A percentile compares a stretch with the other conserved stretches of the same genome.
These are phyloP conservation scores for Tenthredo scrophulariae DNA, from an alignment of 2,888 invertebrate species.

Conservation along the genomic window DNA sequence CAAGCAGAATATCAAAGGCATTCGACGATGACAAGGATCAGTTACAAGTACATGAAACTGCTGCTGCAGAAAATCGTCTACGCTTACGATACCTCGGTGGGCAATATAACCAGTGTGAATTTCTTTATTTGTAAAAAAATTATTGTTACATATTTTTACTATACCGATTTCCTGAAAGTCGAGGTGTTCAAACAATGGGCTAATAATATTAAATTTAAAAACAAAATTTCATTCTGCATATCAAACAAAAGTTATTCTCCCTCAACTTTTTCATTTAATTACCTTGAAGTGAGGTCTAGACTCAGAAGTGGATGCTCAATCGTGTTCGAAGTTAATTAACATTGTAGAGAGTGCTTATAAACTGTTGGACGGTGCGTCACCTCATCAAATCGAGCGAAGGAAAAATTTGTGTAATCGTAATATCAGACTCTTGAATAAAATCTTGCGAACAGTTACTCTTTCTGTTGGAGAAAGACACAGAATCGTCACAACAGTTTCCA, in stretches of 20 bases:
- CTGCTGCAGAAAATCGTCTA: neutral
- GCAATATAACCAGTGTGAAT: neutral
- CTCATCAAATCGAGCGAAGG: neutral
- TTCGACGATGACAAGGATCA: neutral
- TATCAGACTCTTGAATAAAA: neutral
- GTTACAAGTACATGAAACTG: neutral
- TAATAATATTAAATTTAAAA: neutral
- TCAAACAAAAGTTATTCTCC: neutral
- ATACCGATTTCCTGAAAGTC: neutral
- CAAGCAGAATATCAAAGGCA: neutral
- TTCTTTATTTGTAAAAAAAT: neutral
- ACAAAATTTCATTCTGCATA: neutral
- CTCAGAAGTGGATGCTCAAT: too few species aligned
- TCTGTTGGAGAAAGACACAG: too few species aligned
- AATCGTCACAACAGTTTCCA: too few species aligned
- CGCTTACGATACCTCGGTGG: neutral
- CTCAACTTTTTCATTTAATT: neutral
- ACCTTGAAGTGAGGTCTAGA: neutral
- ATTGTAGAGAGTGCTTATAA: neutral
- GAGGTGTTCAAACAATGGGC: neutral
- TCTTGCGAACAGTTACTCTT: too few species aligned
- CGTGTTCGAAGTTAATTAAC: too few species aligned
- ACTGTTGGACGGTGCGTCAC: neutral
- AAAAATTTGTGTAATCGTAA: neutral
- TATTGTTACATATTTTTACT: neutral